Evolutionary conservation across 2,888 invertebrate species (phyloP), one percentile per base, ranked within the genome.

Genomic region (Loripinus fragilis): DNA sequence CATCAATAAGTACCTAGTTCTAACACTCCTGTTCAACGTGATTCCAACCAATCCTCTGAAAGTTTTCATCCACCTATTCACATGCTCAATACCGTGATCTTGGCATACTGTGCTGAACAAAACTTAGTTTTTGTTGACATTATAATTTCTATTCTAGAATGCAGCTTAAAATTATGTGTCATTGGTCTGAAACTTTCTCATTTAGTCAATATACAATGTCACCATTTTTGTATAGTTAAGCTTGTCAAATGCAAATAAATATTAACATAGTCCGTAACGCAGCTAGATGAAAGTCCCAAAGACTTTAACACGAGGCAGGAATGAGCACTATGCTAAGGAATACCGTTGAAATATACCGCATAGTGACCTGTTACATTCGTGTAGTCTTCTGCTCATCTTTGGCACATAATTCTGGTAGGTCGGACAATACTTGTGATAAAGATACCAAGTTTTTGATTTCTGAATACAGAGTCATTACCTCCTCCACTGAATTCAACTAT

Each of bases 21-120:
- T 35, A 3, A 68, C 74, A 41, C 30, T 50, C 15, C 68, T 38
- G 68, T 74, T 68, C 28, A 68, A 50, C 15, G 74, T 68, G 25
- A 68, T 68, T 2, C 69, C 38, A 35, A 69, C 52, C 33, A 68
- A 33, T 15, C 68, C 68, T 10, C 74, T 69, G 35, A 69, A 23
- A n/a, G 69, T 41, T 52, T 74, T 68, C 74, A 74, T 74, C 45
- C 33, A 52, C 15, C 74, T 30, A 30, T 69, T 74, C 2, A 74
- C n/a, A 25, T 69, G 74, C 30, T 68, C 69, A 3, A 74, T 50
- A 23, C 60, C 74, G 30, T 74, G 74, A 52, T 74, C 74, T 7
- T 67, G 66, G 8, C 67, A 5, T 5, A 74, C 50, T 7, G 74
- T 55, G 68, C 74, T 67, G 42, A 69, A 71, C 20, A 48, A 45